These are phyloP conservation scores for Erebia aethiops DNA, from an alignment of 2,888 invertebrate species.

Conservation along the genomic window DNA sequence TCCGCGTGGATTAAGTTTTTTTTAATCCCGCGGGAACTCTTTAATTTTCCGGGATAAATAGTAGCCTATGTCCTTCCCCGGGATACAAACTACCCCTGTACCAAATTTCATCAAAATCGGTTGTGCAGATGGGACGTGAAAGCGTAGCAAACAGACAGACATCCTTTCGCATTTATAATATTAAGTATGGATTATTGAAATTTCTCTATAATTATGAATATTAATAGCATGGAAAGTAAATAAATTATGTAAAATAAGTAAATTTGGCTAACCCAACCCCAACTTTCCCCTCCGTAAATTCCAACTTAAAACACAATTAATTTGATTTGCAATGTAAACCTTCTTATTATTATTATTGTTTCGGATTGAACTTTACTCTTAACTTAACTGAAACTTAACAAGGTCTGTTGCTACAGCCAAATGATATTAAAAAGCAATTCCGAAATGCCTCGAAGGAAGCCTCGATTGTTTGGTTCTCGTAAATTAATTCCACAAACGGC, in stretches of 20 bases:
- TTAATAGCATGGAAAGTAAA: too few species aligned
- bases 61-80: too few species aligned
- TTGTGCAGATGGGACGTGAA: too few species aligned
- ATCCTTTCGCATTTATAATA: too few species aligned
- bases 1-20: too few species aligned
- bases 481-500: constrained; percentile 1
- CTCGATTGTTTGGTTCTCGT: not conserved
- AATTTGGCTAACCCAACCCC: not conserved
- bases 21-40: too few species aligned
- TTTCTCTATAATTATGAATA: too few species aligned
- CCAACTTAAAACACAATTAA: not conserved
- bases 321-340: not conserved
- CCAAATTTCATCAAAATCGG: too few species aligned
- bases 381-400: constrained; percentile 1
- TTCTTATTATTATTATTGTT: constrained; percentile 2
- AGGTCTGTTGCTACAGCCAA: not conserved
- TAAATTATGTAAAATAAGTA: not conserved
- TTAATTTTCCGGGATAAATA: too few species aligned
- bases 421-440: constrained; percentile 8
- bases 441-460: not conserved
- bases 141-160: too few species aligned
- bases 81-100: too few species aligned
- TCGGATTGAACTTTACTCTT: constrained; percentile 2
- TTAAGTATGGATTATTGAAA: too few species aligned
- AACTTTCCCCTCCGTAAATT: not conserved